These are phyloP conservation scores for Pristiophorus japonicus DNA, from an alignment of 2,113 vertebrate species.

Conservation along the genomic window DNA sequence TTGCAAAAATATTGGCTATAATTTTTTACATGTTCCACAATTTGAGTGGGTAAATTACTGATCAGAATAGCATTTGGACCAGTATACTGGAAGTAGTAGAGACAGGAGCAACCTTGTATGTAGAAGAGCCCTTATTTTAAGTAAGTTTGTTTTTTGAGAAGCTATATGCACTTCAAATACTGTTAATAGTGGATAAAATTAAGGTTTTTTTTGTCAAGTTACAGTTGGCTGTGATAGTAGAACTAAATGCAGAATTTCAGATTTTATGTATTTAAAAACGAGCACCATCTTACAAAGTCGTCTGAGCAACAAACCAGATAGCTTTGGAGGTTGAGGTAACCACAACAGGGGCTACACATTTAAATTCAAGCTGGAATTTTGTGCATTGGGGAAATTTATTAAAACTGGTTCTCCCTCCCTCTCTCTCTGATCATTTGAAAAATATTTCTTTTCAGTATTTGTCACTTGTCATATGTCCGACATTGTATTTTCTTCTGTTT, in stretches of 20 bases:
- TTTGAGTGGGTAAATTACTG: background rate
- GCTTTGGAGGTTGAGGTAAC: background rate
- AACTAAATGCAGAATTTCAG: background rate
- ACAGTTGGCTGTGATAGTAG: background rate
- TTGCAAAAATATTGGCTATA: background rate
- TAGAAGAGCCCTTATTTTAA: background rate
- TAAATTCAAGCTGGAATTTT: background rate
- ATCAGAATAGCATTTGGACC: background rate
- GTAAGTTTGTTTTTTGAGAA: background rate
- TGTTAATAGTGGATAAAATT: background rate
- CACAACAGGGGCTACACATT: background rate
- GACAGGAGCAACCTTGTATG: background rate
- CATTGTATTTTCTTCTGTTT: background rate
- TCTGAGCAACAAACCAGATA: background rate
- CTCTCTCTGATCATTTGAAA: background rate
- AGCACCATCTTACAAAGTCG: background rate
- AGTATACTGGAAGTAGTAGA: background rate
- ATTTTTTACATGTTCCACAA: constrained; percentile 2
- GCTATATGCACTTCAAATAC: background rate
- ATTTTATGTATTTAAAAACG: background rate
- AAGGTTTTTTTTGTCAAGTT: background rate
- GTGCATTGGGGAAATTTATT: background rate
- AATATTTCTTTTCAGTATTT: background rate
- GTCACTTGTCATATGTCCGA: background rate
- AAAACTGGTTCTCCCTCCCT: background rate